Conservation (phyloP, 1,140 invertebrate genomes). For the Telenomus remus region DNA sequence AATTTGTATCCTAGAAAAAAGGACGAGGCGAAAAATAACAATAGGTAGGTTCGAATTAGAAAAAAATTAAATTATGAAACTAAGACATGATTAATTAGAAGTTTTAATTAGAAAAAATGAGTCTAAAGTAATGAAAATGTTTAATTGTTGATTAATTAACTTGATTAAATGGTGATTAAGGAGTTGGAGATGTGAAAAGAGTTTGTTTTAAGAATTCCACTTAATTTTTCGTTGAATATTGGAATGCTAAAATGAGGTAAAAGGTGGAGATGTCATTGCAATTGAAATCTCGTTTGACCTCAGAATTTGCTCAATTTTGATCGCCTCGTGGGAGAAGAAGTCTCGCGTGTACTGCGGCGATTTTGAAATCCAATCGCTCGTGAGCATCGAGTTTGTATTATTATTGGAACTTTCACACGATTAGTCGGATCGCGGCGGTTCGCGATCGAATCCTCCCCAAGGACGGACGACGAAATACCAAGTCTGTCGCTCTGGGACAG, state of each 20-base stretch:
- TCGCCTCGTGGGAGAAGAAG: slow-evolving; percentile 1
- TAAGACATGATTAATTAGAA: too few relatives aligned
- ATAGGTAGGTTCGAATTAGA: slow-evolving; percentile 55
- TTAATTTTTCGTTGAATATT: too few relatives aligned
- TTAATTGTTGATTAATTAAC: neutral
- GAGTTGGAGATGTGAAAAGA: neutral
- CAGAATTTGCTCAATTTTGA: slow-evolving; percentile 7
- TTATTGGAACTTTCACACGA: slow-evolving; percentile 50
- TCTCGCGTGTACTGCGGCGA: slow-evolving; percentile 7
- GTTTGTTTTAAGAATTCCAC: too few relatives aligned
- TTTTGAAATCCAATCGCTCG: slow-evolving; percentile 34
- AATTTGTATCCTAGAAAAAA: slow-evolving; percentile 72
- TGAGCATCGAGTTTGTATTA: slow-evolving; percentile 30
- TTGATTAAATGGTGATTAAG: neutral
- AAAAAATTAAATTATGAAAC: too few relatives aligned
- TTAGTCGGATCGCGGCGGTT: slow-evolving; percentile 24
- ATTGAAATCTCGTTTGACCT: neutral
- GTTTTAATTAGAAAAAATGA: neutral
- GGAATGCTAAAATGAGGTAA: too few relatives aligned
- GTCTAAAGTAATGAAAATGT: neutral
- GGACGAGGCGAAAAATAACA: slow-evolving; percentile 24
- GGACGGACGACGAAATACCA: slow-evolving; percentile 42
- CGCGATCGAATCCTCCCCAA: slow-evolving; percentile 25
- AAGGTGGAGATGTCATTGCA: neutral
- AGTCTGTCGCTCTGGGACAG: slow-evolving; percentile 9